Evolutionary conservation across 2,888 invertebrate genomes (phyloP).

Genomic region (Lasioglossum calceatum): DNA sequence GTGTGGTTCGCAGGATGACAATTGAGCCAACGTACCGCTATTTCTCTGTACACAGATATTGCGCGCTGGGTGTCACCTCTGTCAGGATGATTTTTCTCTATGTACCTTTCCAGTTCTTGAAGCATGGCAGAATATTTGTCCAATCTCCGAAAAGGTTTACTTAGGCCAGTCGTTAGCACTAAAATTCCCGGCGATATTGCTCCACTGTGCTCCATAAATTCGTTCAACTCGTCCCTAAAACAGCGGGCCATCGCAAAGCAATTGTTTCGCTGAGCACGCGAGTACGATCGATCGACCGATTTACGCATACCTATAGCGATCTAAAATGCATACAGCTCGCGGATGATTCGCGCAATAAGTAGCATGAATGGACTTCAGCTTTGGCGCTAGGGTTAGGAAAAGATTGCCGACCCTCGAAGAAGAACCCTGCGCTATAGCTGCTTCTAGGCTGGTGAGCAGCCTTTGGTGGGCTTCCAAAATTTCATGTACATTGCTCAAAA

Average conservation of each 20-base stretch:
- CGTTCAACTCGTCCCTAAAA: conserved; percentile 91
- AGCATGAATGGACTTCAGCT: conserved; percentile 93
- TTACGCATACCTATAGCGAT: conserved; percentile 92
- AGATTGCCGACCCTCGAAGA: conserved; percentile 96
- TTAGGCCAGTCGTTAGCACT: conserved; percentile 95
- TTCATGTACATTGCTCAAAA: conserved; percentile 95
- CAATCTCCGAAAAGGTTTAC: conserved; percentile 97
- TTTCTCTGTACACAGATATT: conserved; percentile 96
- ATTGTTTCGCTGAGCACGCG: not conserved
- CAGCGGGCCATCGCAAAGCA: not conserved
- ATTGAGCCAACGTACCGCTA: conserved; percentile 88
- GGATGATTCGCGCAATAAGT: conserved; percentile 97
- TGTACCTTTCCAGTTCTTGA: conserved; percentile 97
- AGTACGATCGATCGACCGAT: not conserved
- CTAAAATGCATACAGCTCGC: conserved; percentile 95
- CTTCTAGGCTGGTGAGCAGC: conserved; percentile 92
- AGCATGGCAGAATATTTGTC: conserved; percentile 98
- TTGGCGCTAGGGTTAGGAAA: conserved; percentile 93
- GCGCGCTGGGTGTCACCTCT: conserved; percentile 98
- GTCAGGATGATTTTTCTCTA: conserved; percentile 97
- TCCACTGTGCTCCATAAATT: conserved; percentile 95
- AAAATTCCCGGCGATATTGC: conserved; percentile 94
- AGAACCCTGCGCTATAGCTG: conserved; percentile 88
- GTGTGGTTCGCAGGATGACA: not conserved
- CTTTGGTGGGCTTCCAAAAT: conserved; percentile 94